Percentiles rank a stretch among this genome's conserved stretches.
These are phyloP conservation scores for Tigriopus californicus DNA, from an alignment of 2,888 invertebrate species.

Conservation along the genomic window DNA sequence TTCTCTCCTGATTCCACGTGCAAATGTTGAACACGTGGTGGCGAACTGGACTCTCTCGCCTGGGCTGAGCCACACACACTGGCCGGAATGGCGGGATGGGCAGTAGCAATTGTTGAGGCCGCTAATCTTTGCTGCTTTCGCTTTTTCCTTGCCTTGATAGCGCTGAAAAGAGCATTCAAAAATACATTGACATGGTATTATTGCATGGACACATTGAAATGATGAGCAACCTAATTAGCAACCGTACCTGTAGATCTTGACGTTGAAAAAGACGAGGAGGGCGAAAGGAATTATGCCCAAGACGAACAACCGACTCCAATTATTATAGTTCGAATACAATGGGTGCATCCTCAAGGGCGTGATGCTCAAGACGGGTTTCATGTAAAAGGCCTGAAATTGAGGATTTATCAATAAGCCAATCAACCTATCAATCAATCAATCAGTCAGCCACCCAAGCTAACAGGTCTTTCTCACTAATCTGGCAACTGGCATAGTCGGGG, in stretches of 20 bases:
- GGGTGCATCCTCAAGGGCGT: background rate
- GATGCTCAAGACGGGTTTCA: too few species aligned
- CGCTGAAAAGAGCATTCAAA: background rate
- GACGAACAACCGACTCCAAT: background rate
- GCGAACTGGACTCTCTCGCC: too few species aligned
- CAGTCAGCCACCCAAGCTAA: too few species aligned
- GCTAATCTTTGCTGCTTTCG: background rate
- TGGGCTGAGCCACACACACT: background rate
- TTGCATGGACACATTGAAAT: background rate
- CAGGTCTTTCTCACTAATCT: too few species aligned
- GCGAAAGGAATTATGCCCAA: background rate
- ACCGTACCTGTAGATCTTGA: background rate
- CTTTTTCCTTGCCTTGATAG: background rate
- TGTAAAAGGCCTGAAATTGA: too few species aligned
- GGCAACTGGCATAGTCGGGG: too few species aligned
- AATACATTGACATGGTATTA: background rate
- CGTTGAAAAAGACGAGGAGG: conserved; percentile 6
- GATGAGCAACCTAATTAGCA: background rate
- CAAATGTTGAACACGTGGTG: too few species aligned
- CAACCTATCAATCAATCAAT: too few species aligned
- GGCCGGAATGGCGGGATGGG: background rate
- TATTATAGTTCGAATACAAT: background rate
- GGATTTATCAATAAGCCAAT: too few species aligned
- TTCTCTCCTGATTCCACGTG: too few species aligned
- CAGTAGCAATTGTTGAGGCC: too few species aligned